A percentile compares a stretch with the other conserved stretches of the same genome.
These are phyloP conservation scores for Lysandra bellargus DNA, from an alignment of 2,888 invertebrate species.

Conservation along the genomic window DNA sequence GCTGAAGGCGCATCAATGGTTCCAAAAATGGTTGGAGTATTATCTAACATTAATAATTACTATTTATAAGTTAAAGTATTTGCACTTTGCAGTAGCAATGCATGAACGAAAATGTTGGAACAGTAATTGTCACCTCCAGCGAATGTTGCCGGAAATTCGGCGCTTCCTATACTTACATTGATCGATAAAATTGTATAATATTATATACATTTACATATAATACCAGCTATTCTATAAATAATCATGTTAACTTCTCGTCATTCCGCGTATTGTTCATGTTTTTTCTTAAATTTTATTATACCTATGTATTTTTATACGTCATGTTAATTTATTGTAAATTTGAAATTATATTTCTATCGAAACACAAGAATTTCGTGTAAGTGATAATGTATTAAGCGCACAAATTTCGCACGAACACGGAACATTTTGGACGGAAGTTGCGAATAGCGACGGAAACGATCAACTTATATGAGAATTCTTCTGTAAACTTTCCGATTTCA, in stretches of 20 bases:
- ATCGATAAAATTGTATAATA: slow-evolving; percentile 38
- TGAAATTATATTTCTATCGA: slow-evolving; percentile 40
- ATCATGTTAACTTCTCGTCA: slow-evolving; percentile 56
- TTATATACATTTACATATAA: slow-evolving; percentile 38
- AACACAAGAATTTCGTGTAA: slow-evolving; percentile 41
- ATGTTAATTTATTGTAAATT: slow-evolving; percentile 43
- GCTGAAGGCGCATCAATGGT: neutral
- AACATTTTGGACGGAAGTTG: neutral
- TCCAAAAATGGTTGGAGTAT: neutral
- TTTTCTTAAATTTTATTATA: slow-evolving; percentile 45
- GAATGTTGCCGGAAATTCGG: slow-evolving; percentile 34
- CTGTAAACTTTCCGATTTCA: slow-evolving; percentile 17
- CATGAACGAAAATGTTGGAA: neutral
- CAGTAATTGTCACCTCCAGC: slow-evolving; percentile 35
- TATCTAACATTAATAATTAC: neutral
- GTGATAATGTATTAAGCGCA: slow-evolving; percentile 36
- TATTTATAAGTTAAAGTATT: neutral
- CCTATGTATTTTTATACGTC: slow-evolving; percentile 46
- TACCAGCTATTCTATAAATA: slow-evolving; percentile 44
- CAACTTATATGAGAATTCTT: slow-evolving; percentile 31
- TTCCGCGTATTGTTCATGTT: slow-evolving; percentile 57
- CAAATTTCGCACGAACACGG: slow-evolving; percentile 35
- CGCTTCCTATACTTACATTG: slow-evolving; percentile 41
- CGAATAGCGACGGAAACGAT: neutral
- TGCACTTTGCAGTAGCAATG: neutral